A percentile compares a stretch with the other conserved stretches of the same genome.
Conservation (phyloP, 2,797 vertebrate species). For the Triplophysa bombifrons region DNA sequence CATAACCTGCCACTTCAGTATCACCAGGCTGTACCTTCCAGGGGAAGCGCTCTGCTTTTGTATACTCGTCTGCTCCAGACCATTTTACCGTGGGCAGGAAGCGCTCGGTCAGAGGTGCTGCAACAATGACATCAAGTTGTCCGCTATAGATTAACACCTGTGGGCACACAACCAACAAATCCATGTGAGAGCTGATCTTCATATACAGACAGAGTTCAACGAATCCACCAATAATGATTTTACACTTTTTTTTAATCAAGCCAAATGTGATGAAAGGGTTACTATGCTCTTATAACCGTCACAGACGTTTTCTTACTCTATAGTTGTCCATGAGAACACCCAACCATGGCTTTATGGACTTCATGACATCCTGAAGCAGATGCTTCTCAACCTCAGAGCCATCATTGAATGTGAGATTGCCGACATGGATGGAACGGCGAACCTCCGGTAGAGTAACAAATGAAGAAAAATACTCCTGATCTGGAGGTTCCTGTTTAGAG, state of each 20-base stretch:
- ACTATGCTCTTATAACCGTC: not conserved
- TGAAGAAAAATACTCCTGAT: slow-evolving; percentile 78
- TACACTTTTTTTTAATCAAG: not conserved
- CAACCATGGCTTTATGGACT: slow-evolving; percentile 89
- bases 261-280: not conserved
- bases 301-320: slow-evolving; percentile 72
- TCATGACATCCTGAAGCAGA: slow-evolving; percentile 81
- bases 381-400: slow-evolving; percentile 80
- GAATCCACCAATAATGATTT: not conserved
- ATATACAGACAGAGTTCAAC: not conserved
- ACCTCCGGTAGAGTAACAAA: slow-evolving; percentile 80
- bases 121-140: slow-evolving; percentile 86
- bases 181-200: not conserved
- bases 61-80: slow-evolving; percentile 77
- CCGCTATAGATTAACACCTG: slow-evolving; percentile 88
- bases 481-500: slow-evolving; percentile 75
- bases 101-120: slow-evolving; percentile 81
- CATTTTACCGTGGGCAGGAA: slow-evolving; percentile 83
- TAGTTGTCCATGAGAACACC: slow-evolving; percentile 86
- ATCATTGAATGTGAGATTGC: slow-evolving; percentile 82
- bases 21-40: slow-evolving; percentile 85
- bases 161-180: not conserved
- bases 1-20: slow-evolving; percentile 85
- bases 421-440: slow-evolving; percentile 83
- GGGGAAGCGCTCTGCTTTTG: slow-evolving; percentile 68